Evolutionary conservation across 2,113 vertebrate species (phyloP).

Genomic region (Rhegmatorhina hoffmannsi): DNA sequence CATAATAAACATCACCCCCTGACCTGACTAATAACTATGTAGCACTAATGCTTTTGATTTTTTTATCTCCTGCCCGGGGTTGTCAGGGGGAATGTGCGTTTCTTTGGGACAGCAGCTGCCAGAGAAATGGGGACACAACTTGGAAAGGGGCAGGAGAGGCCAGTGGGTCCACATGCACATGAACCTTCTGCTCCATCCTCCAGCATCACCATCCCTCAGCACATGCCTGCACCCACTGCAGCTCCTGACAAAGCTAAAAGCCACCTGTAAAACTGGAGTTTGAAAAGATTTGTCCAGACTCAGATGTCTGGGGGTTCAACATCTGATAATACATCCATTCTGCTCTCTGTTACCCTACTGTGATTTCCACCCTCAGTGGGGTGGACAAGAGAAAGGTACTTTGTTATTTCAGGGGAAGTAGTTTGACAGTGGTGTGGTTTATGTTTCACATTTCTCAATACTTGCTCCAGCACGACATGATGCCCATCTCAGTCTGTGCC

Average conservation of each 20-base stretch:
- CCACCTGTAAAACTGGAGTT: background rate
- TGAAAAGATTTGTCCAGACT: background rate
- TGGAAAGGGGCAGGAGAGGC: background rate
- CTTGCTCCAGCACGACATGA: background rate
- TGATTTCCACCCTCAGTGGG: background rate
- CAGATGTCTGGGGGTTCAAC: background rate
- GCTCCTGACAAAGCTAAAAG: background rate
- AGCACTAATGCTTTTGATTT: constrained; percentile 12
- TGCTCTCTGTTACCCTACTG: background rate
- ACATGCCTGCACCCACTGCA: background rate
- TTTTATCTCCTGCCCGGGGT: background rate
- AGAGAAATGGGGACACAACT: background rate
- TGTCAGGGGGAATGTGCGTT: background rate
- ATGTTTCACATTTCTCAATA: background rate
- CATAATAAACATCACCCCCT: constrained; percentile 70
- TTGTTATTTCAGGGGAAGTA: fast-evolving
- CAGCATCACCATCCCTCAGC: background rate
- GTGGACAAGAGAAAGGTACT: background rate
- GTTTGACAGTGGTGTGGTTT: background rate
- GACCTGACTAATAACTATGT: constrained; percentile 54
- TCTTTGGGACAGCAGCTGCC: background rate
- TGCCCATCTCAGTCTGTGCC: background rate
- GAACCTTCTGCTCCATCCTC: background rate
- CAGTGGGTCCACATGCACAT: fast-evolving
- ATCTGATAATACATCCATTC: fast-evolving